Base-by-base conservation (phyloP, 2,797 vertebrate genomes). In the Malacoctenus gilli region DNA sequence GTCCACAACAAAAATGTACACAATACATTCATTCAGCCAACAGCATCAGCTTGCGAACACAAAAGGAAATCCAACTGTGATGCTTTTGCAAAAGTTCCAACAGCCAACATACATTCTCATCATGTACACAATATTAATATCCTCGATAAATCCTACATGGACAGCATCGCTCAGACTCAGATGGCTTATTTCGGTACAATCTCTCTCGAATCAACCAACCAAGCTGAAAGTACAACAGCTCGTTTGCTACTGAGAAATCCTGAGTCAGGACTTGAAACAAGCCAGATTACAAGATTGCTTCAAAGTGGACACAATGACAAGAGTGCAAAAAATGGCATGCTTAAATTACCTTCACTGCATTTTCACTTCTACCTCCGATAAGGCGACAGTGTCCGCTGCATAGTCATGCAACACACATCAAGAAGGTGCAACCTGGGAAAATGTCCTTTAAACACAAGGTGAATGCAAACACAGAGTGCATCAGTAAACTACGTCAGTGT, bases 361-460 rank as follows among this genome's bases (percentile, higher is more conserved):
- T 72, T 28, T 75, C 46, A 75, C 52, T 49, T 48, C 54, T 51
- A 67, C 52, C 55, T 38, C 59, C 49, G 51, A 48, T 83, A 89
- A 89, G 85, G 86, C 87, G 84, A 85, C 41, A 63, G 46, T 80
- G 70, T 83, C 20, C 34, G 75, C 79, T 87, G 86, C 86, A 87
- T 87, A 89, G 84, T 85, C 87, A 82, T 81, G 82, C 79, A 84
- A 77, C 60, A 72, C 85, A 75, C 83, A 83, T 77, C 48, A 65
- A 59, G 64, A 56, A 73, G 25, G 32, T 75, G 69, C 40, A 72
- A 70, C 77, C 54, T 15, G 46, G 19, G 72, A 55, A 21, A 56
- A 43, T 8, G 25, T 75, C 32, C 20, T 60, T 75, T 69, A 41
- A 65, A 61, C 47, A 40, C 16, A 44, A 19, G 25, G 11, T 60